phyloP scores from a whole-genome alignment of 2,113 vertebrate species.

The Gadus chalcogrammus region DNA sequence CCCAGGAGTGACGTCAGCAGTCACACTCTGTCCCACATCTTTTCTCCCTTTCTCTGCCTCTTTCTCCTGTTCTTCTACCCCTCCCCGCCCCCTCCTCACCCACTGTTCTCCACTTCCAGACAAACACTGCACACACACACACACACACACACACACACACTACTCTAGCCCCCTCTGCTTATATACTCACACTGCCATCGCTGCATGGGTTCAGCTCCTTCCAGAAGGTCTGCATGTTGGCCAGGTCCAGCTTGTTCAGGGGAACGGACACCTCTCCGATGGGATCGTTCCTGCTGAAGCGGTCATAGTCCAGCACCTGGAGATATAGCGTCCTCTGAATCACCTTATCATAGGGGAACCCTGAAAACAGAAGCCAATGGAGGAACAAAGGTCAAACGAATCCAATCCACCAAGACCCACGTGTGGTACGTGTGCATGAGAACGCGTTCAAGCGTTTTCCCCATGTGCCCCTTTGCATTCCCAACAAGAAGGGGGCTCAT shows the following conservation, averaged over 20 bases:
- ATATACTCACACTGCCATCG: slow-evolving; percentile 92
- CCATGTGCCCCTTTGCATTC: too few species aligned
- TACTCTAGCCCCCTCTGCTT: too few species aligned
- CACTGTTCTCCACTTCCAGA: too few species aligned
- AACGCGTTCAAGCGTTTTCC: background rate
- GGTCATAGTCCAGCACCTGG: slow-evolving; percentile 97
- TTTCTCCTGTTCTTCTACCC: background rate
- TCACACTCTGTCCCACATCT: slow-evolving; percentile 48
- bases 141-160: too few species aligned
- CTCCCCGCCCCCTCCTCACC: background rate
- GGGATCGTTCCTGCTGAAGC: slow-evolving; percentile 97
- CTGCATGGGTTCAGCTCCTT: slow-evolving; percentile 98
- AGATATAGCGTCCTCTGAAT: slow-evolving; percentile 95
- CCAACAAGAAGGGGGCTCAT: background rate
- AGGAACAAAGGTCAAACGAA: background rate
- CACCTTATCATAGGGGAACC: slow-evolving; percentile 97
- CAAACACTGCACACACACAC: too few species aligned
- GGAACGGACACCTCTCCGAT: slow-evolving; percentile 97
- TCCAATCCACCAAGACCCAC: background rate
- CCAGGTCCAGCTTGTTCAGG: slow-evolving; percentile 95
- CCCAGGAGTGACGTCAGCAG: slow-evolving; percentile 65
- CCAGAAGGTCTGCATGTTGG: slow-evolving; percentile 98
- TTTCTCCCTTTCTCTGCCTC: slow-evolving; percentile 14
- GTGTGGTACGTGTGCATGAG: background rate
- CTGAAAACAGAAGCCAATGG: slow-evolving; percentile 56